Percentiles rank a stretch among this genome's conserved stretches.
These are phyloP conservation scores for Drosophila setosimentum DNA, from an alignment of 2,888 invertebrate species.

Conservation along the genomic window DNA sequence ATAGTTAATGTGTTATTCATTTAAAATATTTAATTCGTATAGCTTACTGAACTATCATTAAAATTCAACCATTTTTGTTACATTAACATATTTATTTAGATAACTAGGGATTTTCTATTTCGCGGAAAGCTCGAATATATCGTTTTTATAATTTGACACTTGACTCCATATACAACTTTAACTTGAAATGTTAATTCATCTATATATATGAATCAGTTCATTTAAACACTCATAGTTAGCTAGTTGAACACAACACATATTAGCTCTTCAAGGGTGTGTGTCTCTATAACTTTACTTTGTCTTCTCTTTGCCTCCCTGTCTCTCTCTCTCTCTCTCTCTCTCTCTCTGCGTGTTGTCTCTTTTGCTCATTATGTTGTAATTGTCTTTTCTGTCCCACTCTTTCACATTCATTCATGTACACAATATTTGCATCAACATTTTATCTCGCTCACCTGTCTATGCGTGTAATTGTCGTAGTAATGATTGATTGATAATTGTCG, in stretches of 20 bases:
- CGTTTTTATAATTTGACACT: background rate
- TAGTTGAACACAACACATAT: too few relatives aligned
- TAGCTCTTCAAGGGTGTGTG: constrained; percentile 19
- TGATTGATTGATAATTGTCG: constrained; percentile 17
- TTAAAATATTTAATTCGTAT: background rate
- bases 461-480: constrained; percentile 42
- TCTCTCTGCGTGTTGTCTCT: constrained; percentile 16
- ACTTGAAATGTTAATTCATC: background rate
- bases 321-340: constrained; percentile 6
- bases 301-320: background rate
- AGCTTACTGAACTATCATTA: background rate
- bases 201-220: too few relatives aligned
- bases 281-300: constrained; percentile 6
- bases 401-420: constrained; percentile 4
- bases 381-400: constrained; percentile 11
- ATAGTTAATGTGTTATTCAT: background rate
- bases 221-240: too few relatives aligned
- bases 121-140: background rate
- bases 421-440: constrained; percentile 6
- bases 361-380: constrained; percentile 10
- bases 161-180: background rate
- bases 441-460: constrained; percentile 10
- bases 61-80: background rate
- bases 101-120: background rate
- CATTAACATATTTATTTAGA: background rate